Conservation (phyloP, 2,888 invertebrate genomes). For the Clusia tigrina region DNA sequence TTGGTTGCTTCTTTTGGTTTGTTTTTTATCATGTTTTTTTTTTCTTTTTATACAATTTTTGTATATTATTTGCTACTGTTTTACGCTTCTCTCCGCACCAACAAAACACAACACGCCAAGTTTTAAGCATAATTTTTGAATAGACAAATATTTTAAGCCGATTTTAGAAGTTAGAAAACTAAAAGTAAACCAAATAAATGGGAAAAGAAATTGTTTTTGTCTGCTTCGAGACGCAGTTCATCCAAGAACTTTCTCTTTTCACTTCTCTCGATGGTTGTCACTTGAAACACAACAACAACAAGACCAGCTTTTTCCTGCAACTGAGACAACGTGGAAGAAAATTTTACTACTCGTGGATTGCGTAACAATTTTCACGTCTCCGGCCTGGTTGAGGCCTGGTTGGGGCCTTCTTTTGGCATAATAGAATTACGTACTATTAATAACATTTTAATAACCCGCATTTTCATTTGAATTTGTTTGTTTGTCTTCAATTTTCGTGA, state of each 20-base stretch:
- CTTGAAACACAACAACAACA: neutral
- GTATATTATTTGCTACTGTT: neutral
- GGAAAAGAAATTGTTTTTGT: too few species aligned
- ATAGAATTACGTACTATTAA: conserved; percentile 14
- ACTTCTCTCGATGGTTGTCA: neutral
- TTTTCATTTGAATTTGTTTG: neutral
- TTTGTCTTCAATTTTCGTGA: too few species aligned
- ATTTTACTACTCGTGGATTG: too few species aligned
- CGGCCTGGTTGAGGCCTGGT: neutral
- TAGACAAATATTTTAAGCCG: conserved; percentile 8
- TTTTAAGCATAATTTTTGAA: conserved; percentile 10
- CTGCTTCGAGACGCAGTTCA: too few species aligned
- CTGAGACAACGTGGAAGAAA: too few species aligned
- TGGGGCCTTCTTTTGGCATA: neutral
- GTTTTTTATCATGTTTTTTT: too few species aligned
- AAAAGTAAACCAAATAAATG: neutral
- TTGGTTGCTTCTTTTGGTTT: too few species aligned
- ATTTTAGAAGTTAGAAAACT: neutral
- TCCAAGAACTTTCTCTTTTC: conserved; percentile 1
- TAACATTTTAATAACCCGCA: conserved; percentile 15
- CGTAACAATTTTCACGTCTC: neutral
- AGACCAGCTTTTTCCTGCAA: too few species aligned
- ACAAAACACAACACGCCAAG: neutral
- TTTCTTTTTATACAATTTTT: too few species aligned
- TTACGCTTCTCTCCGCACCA: neutral